A percentile compares a stretch with the other conserved stretches of the same genome.
Evolutionary conservation across 2,113 vertebrate species (phyloP).

Genomic region (Calypte anna): DNA sequence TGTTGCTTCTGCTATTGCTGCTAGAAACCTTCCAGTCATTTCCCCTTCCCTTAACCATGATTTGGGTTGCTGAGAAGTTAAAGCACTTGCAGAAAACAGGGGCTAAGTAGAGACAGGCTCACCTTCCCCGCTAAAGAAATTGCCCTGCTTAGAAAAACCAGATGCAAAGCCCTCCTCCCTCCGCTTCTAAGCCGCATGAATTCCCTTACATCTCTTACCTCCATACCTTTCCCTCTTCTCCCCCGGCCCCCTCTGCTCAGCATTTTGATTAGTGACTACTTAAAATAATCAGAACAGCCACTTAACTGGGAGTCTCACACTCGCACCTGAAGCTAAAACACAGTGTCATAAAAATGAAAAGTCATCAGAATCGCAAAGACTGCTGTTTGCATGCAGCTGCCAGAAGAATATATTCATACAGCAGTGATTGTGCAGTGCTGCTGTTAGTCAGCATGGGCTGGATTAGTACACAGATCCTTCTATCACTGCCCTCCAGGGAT

Average conservation of each 20-base stretch:
- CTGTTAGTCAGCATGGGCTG: slow-evolving; percentile 68
- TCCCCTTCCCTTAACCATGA: neutral
- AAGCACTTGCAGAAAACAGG: neutral
- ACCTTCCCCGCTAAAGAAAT: neutral
- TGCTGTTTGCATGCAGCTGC: slow-evolving; percentile 56
- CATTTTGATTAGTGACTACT: slow-evolving; percentile 47
- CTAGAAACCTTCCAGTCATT: slow-evolving; percentile 39
- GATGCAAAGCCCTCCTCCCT: neutral
- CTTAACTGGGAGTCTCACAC: slow-evolving; percentile 46
- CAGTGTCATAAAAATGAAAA: slow-evolving; percentile 63
- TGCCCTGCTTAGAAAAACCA: neutral
- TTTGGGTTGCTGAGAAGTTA: neutral
- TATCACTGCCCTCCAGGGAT: slow-evolving; percentile 47
- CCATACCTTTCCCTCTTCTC: neutral
- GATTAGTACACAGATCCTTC: slow-evolving; percentile 51
- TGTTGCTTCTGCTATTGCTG: slow-evolving; percentile 35
- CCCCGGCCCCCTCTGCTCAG: neutral
- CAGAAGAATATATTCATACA: slow-evolving; percentile 54
- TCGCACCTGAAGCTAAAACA: slow-evolving; percentile 59
- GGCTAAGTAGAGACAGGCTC: neutral
- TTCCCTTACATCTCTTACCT: neutral
- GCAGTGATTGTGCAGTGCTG: neutral
- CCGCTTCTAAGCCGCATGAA: neutral
- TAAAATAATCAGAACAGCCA: slow-evolving; percentile 61
- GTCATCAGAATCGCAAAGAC: slow-evolving; percentile 20